A percentile compares a stretch with the other conserved stretches of the same genome.
phyloP scores from a whole-genome alignment of 2,888 invertebrate genomes.

The Nomada goodeniana region DNA sequence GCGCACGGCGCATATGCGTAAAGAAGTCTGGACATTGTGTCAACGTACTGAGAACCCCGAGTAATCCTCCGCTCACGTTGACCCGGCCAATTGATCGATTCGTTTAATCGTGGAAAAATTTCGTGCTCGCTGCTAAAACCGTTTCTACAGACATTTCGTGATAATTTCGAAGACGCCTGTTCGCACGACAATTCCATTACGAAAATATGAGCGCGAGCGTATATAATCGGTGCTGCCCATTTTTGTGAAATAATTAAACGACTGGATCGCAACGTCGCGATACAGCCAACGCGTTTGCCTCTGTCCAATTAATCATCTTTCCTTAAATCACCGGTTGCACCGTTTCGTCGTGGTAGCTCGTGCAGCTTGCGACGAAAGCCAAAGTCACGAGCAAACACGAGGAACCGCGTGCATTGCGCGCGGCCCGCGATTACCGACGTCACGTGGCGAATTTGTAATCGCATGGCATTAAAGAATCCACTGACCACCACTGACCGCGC shows the following conservation, averaged over 20 bases:
- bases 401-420: background rate
- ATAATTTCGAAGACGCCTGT: slow-evolving; percentile 8
- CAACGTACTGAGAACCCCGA: slow-evolving; percentile 52
- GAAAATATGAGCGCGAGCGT: background rate
- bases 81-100: slow-evolving; percentile 70
- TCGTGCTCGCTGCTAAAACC: slow-evolving; percentile 26
- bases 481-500: background rate
- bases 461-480: slow-evolving; percentile 13
- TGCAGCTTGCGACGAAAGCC: background rate
- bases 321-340: background rate
- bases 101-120: slow-evolving; percentile 72
- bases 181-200: background rate
- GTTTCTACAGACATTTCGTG: slow-evolving; percentile 18
- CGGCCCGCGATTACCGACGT: background rate
- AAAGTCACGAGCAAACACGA: background rate
- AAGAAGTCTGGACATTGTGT: slow-evolving; percentile 51
- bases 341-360: background rate
- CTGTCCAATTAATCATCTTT: background rate
- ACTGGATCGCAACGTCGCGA: background rate
- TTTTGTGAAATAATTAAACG: too few species aligned
- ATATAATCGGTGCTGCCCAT: background rate
- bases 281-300: background rate
- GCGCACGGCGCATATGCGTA: slow-evolving; percentile 1
- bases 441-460: slow-evolving; percentile 21
- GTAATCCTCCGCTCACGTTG: slow-evolving; percentile 68